Evolutionary conservation across 2,888 invertebrate genomes (phyloP).

Genomic region (Emmelina monodactyla): DNA sequence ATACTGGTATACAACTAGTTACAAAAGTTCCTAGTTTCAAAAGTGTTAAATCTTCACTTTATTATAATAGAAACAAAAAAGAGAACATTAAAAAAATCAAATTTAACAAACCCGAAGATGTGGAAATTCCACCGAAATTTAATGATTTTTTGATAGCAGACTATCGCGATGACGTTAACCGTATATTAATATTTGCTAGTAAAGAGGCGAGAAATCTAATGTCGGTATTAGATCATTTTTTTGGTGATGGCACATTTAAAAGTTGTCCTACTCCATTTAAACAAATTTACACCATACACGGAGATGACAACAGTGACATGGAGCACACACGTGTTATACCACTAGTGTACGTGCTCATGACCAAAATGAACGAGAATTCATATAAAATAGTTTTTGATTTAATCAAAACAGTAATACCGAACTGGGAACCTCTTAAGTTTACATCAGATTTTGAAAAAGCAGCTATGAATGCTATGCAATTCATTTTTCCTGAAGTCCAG

Average conservation of each 20-base stretch:
- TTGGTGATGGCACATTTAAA: slow-evolving; percentile 1
- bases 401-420: neutral
- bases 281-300: neutral
- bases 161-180: neutral
- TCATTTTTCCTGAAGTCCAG: neutral
- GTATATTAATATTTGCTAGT: neutral
- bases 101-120: slow-evolving; percentile 4
- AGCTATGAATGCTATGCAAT: neutral
- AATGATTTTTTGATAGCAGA: neutral
- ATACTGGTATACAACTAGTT: slow-evolving; percentile 4
- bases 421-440: neutral
- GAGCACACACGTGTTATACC: neutral
- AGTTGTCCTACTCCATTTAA: too few relatives aligned
- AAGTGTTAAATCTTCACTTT: slow-evolving; percentile 4
- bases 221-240: neutral
- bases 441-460: neutral
- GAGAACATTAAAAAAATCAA: slow-evolving; percentile 3
- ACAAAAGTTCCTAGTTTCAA: slow-evolving; percentile 2
- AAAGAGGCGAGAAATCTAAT: neutral
- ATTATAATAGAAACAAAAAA: slow-evolving; percentile 4
- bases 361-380: slow-evolving; percentile 1
- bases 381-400: slow-evolving; percentile 3
- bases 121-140: slow-evolving; percentile 3
- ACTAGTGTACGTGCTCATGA: slow-evolving; percentile 2
- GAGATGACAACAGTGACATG: neutral